Conservation (phyloP, 2,797 vertebrate species). For the Chromobotia macracanthus region DNA sequence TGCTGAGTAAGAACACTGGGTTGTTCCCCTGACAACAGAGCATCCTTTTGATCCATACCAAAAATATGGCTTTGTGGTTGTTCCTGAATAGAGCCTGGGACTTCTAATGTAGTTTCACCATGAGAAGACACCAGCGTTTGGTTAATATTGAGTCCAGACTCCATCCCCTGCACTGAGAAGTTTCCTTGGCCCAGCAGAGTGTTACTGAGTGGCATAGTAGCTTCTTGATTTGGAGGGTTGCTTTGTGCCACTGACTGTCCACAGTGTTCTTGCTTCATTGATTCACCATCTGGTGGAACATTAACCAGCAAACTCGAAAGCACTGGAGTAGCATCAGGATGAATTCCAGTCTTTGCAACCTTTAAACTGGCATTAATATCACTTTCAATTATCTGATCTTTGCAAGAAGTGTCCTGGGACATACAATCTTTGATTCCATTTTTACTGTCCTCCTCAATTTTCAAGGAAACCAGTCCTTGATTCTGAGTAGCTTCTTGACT, state of each 20-base stretch:
- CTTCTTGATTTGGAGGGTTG: conserved; percentile 65
- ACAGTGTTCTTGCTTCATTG: conserved; percentile 73
- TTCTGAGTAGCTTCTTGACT: conserved; percentile 75
- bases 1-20: conserved; percentile 79
- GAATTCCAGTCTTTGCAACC: conserved; percentile 74
- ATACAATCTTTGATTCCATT: conserved; percentile 76
- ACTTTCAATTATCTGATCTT: conserved; percentile 67
- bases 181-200: conserved; percentile 71
- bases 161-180: conserved; percentile 72
- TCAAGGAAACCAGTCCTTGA: conserved; percentile 62
- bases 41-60: conserved; percentile 78
- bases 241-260: conserved; percentile 70
- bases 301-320: conserved; percentile 90
- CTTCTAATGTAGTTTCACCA: conserved; percentile 66
- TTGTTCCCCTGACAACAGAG: conserved; percentile 74
- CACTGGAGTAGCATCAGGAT: conserved; percentile 86
- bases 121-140: conserved; percentile 77
- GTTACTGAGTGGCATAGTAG: conserved; percentile 74
- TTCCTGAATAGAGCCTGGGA: conserved; percentile 75
- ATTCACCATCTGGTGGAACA: conserved; percentile 82
- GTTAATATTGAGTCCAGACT: conserved; percentile 71
- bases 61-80: conserved; percentile 76
- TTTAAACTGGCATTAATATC: conserved; percentile 65
- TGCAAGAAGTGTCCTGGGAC: conserved; percentile 47
- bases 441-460: conserved; percentile 75